phyloP scores from a whole-genome alignment of 2,113 vertebrate genomes.

The Corydoras sp. region DNA sequence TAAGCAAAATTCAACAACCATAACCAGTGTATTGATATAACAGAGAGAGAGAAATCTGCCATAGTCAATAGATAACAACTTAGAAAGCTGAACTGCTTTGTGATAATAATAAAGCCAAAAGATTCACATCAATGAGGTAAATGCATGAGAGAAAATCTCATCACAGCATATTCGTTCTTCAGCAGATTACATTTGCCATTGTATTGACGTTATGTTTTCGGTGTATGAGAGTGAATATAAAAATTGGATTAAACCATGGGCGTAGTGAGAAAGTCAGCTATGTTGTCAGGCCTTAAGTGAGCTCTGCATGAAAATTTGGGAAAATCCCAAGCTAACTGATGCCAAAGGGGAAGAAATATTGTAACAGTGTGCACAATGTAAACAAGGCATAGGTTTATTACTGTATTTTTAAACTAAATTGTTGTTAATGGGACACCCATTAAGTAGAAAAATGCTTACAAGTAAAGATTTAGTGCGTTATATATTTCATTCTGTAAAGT shows the following conservation, averaged over 20 bases:
- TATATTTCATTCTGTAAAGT: too few relatives aligned
- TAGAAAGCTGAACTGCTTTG: too few relatives aligned
- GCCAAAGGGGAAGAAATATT: neutral
- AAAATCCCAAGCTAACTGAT: constrained; percentile 9
- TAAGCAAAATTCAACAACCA: too few relatives aligned
- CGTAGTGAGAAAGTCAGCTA: constrained; percentile 22
- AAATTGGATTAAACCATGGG: constrained; percentile 60
- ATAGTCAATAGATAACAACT: too few relatives aligned
- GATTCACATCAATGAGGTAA: constrained; percentile 41
- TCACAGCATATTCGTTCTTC: constrained; percentile 47
- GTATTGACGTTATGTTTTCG: constrained; percentile 53
- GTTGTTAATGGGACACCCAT: too few relatives aligned
- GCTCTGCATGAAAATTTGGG: constrained; percentile 26
- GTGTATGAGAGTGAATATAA: constrained; percentile 59
- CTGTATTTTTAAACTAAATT: too few relatives aligned
- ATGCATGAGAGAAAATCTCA: too few relatives aligned
- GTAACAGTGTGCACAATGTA: neutral
- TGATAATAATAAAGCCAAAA: constrained; percentile 29
- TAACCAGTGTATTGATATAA: too few relatives aligned
- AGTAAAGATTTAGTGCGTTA: too few relatives aligned
- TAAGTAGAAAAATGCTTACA: too few relatives aligned
- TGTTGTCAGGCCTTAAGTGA: constrained; percentile 35
- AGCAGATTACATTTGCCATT: constrained; percentile 58
- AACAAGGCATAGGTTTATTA: neutral
- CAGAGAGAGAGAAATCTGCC: too few relatives aligned